phyloP scores from a whole-genome alignment of 2,888 invertebrate species.

The Eucriotettix oculatus region DNA sequence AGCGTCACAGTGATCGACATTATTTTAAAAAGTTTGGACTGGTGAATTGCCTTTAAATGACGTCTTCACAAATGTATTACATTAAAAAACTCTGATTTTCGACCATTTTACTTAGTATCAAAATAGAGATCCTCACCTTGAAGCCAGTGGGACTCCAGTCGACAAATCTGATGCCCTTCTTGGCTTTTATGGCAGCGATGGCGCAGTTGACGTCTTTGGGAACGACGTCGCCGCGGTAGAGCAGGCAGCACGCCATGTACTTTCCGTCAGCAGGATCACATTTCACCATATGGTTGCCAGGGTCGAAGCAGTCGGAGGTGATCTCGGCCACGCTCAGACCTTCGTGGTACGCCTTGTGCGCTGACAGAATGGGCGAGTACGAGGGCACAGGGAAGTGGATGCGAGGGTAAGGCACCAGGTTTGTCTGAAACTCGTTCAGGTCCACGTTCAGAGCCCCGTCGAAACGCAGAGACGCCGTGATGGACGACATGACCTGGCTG shows the following conservation, averaged over 20 bases:
- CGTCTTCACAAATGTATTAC: no score
- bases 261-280: constrained; percentile 70
- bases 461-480: constrained; percentile 30
- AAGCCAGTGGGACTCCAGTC: constrained; percentile 92
- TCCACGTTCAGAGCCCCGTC: constrained; percentile 35
- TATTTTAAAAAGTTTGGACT: no score
- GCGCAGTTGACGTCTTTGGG: constrained; percentile 78
- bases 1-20: no score
- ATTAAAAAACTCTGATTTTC: no score
- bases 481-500: constrained; percentile 27
- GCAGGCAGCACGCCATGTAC: constrained; percentile 79
- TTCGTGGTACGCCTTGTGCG: constrained; percentile 55
- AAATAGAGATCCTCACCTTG: constrained; percentile 34
- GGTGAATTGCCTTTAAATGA: no score
- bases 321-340: constrained; percentile 65
- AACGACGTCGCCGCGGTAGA: constrained; percentile 80
- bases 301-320: constrained; percentile 77
- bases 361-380: constrained; percentile 31
- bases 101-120: no score
- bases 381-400: constrained; percentile 31
- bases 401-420: constrained; percentile 32
- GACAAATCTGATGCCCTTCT: constrained; percentile 71
- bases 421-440: constrained; percentile 32
- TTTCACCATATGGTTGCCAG: constrained; percentile 79
- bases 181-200: constrained; percentile 60